Evolutionary conservation across 1,140 invertebrate genomes (phyloP).

Genomic region (Tenebrio molitor): DNA sequence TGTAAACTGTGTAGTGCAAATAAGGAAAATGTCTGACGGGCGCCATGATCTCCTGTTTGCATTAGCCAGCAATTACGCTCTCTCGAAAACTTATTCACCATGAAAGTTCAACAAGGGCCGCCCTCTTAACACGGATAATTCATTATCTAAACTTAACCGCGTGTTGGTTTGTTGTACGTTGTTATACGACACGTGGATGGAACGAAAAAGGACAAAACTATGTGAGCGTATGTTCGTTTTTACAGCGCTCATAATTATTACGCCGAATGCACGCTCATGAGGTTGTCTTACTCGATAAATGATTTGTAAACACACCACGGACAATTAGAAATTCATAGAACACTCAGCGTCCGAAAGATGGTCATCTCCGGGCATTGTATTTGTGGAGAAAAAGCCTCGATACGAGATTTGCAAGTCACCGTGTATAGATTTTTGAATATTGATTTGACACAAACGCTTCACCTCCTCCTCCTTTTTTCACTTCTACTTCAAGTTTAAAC

Average conservation of each 20-base stretch:
- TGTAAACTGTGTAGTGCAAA: slow-evolving; percentile 23
- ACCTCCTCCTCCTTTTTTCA: too few relatives aligned
- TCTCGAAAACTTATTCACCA: slow-evolving; percentile 37
- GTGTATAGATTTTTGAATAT: not conserved
- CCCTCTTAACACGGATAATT: slow-evolving; percentile 34
- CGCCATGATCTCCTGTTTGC: slow-evolving; percentile 28
- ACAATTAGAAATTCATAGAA: slow-evolving; percentile 31
- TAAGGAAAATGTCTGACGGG: slow-evolving; percentile 17
- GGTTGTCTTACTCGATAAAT: slow-evolving; percentile 41
- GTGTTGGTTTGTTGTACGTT: slow-evolving; percentile 18
- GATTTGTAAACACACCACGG: slow-evolving; percentile 34
- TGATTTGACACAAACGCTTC: too few relatives aligned
- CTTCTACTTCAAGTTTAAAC: not conserved
- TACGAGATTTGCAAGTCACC: slow-evolving; percentile 24
- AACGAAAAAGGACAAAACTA: slow-evolving; percentile 13
- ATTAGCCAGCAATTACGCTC: slow-evolving; percentile 28
- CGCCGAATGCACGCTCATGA: slow-evolving; percentile 43
- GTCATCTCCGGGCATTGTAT: not conserved
- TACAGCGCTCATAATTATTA: slow-evolving; percentile 15
- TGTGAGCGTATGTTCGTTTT: not conserved
- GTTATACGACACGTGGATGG: slow-evolving; percentile 7
- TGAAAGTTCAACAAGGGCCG: slow-evolving; percentile 36
- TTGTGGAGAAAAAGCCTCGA: not conserved
- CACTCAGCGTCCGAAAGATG: slow-evolving; percentile 12
- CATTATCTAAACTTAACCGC: slow-evolving; percentile 33